A percentile compares a stretch with the other conserved stretches of the same genome.
Evolutionary conservation across 2,797 vertebrate genomes (phyloP).

Genomic region (Echeneis naucrates): DNA sequence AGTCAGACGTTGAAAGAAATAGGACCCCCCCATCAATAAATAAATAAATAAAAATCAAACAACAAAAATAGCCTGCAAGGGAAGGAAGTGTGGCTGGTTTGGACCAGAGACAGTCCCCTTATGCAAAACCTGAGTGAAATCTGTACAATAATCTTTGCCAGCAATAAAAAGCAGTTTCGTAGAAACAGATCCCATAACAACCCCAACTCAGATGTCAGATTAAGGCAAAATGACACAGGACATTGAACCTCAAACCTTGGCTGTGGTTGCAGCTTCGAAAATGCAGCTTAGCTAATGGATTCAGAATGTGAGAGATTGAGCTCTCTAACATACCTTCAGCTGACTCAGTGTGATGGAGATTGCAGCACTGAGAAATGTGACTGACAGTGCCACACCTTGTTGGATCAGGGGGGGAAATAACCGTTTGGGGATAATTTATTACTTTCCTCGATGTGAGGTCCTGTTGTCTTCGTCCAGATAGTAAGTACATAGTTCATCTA

Average conservation of each 20-base stretch:
- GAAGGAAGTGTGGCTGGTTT: not conserved
- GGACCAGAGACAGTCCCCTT: not conserved
- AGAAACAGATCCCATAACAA: not conserved
- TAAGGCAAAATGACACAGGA: not conserved
- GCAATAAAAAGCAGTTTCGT: not conserved
- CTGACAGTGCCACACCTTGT: slow-evolving; percentile 18
- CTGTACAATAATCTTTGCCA: not conserved
- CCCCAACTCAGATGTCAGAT: not conserved
- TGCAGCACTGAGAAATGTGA: slow-evolving; percentile 4
- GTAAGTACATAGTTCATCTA: slow-evolving; percentile 12
- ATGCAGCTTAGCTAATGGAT: not conserved
- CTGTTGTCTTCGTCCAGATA: slow-evolving; percentile 28
- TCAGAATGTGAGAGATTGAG: slow-evolving; percentile 7
- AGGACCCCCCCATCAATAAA: too few relatives aligned
- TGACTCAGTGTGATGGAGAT: slow-evolving; percentile 25
- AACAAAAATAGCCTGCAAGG: not conserved
- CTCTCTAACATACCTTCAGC: slow-evolving; percentile 11
- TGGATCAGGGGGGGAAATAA: slow-evolving; percentile 22
- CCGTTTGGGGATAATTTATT: slow-evolving; percentile 17
- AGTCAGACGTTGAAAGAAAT: slow-evolving; percentile 1
- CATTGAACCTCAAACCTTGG: not conserved
- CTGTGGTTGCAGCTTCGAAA: not conserved
- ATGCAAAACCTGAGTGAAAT: not conserved
- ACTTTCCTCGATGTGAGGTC: slow-evolving; percentile 5
- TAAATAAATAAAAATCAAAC: slow-evolving; percentile 9